These are phyloP conservation scores for Lasius fuliginosus DNA, from an alignment of 2,888 invertebrate genomes.

Conservation along the genomic window DNA sequence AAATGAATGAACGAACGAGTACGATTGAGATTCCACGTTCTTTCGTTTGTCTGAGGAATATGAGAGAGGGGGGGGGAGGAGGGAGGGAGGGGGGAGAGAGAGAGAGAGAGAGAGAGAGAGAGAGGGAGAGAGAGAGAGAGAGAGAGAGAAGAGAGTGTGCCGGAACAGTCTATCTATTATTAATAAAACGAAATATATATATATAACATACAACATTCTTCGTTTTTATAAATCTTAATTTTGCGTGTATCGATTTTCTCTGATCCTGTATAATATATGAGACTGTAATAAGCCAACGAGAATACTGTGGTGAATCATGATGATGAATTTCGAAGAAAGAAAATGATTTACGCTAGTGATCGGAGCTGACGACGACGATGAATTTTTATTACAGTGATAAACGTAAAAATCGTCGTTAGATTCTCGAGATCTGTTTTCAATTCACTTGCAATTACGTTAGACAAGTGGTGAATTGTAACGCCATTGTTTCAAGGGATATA, in stretches of 20 bases:
- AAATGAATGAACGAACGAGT: conserved; percentile 55
- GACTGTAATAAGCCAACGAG: conserved; percentile 5
- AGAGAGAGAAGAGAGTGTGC: conserved; percentile 10
- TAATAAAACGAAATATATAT: conserved; percentile 72
- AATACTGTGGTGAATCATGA: conserved; percentile 11
- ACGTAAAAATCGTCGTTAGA: neutral
- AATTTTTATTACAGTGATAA: conserved; percentile 4
- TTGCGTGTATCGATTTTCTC: conserved; percentile 2
- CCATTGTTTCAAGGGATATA: conserved; percentile 6
- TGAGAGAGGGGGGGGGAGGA: conserved; percentile 55
- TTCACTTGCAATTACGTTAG: conserved; percentile 2
- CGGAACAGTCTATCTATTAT: conserved; percentile 76
- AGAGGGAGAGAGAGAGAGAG: no score
- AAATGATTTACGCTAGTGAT: neutral
- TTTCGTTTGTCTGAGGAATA: conserved; percentile 62
- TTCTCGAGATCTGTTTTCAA: neutral
- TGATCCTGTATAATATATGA: conserved; percentile 11
- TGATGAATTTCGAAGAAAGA: neutral
- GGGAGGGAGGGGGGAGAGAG: no score
- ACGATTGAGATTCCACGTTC: conserved; percentile 59
- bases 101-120: no score
- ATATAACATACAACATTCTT: conserved; percentile 62
- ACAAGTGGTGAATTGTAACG: neutral
- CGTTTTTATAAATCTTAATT: conserved; percentile 25
- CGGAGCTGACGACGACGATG: neutral